Conservation (phyloP, 2,113 vertebrate species). For the Grammomys surdaster region DNA sequence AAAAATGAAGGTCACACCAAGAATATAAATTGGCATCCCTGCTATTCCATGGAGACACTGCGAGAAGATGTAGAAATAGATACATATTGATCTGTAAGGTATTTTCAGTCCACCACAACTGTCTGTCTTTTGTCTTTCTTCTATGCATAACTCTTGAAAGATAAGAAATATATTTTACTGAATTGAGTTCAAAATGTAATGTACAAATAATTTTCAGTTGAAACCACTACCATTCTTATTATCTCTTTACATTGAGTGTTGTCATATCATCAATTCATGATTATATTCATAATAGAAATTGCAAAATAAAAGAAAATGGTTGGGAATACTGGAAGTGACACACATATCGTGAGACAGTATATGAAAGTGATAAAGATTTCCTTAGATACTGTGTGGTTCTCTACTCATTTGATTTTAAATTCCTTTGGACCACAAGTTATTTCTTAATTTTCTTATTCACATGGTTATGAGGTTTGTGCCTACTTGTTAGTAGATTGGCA, state of each 20-base stretch:
- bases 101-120: conserved; percentile 38
- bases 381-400: background rate
- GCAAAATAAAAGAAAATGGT: too few species aligned
- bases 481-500: background rate
- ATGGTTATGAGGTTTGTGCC: too few species aligned
- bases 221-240: background rate
- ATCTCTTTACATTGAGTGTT: background rate
- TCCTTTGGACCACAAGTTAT: background rate
- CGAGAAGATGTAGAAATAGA: background rate
- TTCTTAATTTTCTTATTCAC: background rate
- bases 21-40: conserved; percentile 84
- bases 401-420: background rate
- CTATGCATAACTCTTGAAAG: conserved; percentile 81
- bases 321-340: too few species aligned
- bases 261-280: background rate
- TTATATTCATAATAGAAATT: background rate
- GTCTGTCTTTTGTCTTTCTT: background rate
- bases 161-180: conserved; percentile 51
- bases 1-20: conserved; percentile 86
- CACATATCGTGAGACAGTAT: too few species aligned
- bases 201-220: background rate
- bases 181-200: conserved; percentile 44
- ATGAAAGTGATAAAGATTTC: too few species aligned
- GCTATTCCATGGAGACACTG: conserved; percentile 55
- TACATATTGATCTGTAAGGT: background rate